phyloP scores from a whole-genome alignment of 2,888 invertebrate species.

The Acrobasis consociella region DNA sequence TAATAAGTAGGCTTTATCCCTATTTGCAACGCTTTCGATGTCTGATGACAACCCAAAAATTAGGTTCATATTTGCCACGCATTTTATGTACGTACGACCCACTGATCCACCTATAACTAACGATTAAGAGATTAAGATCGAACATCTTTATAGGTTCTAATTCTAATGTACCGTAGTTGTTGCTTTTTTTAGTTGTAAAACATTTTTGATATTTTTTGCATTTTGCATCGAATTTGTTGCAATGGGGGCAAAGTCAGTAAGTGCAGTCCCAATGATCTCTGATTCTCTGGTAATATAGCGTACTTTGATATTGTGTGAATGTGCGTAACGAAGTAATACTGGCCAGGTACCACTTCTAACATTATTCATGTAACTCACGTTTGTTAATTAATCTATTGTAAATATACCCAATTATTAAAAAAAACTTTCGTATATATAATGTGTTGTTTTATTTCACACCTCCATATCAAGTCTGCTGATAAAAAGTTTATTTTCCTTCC shows the following conservation, averaged over 20 bases:
- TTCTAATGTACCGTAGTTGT: too few species aligned
- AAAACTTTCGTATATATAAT: slow-evolving; percentile 77
- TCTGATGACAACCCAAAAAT: background rate
- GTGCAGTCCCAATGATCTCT: slow-evolving; percentile 51
- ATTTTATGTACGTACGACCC: too few species aligned
- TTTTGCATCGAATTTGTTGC: background rate
- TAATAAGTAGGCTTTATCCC: background rate
- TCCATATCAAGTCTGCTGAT: too few species aligned
- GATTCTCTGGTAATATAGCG: slow-evolving; percentile 36
- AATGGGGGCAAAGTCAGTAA: slow-evolving; percentile 25
- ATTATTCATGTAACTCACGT: slow-evolving; percentile 78
- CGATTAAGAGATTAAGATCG: too few species aligned
- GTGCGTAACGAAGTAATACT: slow-evolving; percentile 46
- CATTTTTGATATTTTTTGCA: background rate
- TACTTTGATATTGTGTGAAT: slow-evolving; percentile 63
- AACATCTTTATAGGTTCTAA: too few species aligned
- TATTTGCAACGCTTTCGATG: background rate
- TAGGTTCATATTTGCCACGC: too few species aligned
- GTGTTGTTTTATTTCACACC: slow-evolving; percentile 51
- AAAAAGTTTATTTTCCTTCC: too few species aligned
- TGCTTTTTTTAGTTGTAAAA: background rate
- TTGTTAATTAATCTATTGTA: slow-evolving; percentile 81
- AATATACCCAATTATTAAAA: slow-evolving; percentile 81
- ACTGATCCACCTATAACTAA: too few species aligned
- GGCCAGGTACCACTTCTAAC: slow-evolving; percentile 60